phyloP scores from a whole-genome alignment of 2,797 vertebrate genomes.

The Enteromius unitaeniatus region DNA sequence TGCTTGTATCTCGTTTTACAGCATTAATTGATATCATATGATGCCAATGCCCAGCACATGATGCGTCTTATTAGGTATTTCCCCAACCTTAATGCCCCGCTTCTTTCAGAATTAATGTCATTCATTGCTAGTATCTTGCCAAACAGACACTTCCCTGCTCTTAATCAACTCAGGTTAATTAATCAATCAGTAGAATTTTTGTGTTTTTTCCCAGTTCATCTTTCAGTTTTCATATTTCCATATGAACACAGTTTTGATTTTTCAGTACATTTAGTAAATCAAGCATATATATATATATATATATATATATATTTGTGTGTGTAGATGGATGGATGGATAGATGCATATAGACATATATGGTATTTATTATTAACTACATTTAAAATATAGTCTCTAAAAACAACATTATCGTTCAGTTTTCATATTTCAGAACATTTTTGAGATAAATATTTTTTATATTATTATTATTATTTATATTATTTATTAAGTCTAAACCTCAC shows the following conservation, averaged over 20 bases:
- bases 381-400: not conserved
- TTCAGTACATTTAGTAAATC: too few relatives aligned
- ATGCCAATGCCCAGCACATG: slow-evolving; percentile 4
- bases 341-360: not conserved
- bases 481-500: not conserved
- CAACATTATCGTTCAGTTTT: not conserved
- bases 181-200: not conserved
- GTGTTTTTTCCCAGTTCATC: not conserved
- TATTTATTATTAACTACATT: not conserved
- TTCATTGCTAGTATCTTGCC: not conserved
- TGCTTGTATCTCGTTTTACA: slow-evolving; percentile 66
- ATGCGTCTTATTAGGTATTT: slow-evolving; percentile 26
- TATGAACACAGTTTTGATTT: not conserved
- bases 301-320: too few relatives aligned
- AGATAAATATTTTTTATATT: not conserved
- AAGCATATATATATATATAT: too few relatives aligned
- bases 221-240: not conserved
- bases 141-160: not conserved
- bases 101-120: slow-evolving; percentile 17
- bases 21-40: slow-evolving; percentile 70
- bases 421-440: not conserved
- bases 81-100: not conserved
- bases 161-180: not conserved
- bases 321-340: too few relatives aligned
- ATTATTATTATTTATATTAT: not conserved